A percentile compares a stretch with the other conserved stretches of the same genome.
Conservation (phyloP, 2,888 invertebrate genomes). For the Mythimna impura region DNA sequence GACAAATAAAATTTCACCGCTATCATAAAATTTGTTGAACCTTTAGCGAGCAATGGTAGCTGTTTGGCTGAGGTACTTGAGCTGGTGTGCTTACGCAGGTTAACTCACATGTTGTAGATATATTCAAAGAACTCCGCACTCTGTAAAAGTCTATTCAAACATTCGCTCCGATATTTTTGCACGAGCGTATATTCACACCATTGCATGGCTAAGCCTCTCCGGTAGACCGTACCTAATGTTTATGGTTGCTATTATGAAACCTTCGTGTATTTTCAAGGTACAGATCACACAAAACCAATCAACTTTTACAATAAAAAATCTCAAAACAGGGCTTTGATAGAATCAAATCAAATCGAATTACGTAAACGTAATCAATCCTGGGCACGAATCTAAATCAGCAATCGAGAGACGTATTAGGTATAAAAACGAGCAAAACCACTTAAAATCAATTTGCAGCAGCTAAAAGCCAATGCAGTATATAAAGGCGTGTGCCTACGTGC, state of each 20-base stretch:
- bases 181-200: not conserved
- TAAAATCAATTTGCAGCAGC: conserved; percentile 63
- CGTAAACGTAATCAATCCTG: conserved; percentile 28
- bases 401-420: conserved; percentile 34
- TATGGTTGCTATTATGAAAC: not conserved
- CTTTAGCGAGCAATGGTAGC: not conserved
- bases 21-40: not conserved
- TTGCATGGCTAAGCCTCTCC: not conserved
- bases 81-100: not conserved
- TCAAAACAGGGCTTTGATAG: not conserved
- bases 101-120: too few relatives aligned
- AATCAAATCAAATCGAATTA: conserved; percentile 29
- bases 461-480: conserved; percentile 64
- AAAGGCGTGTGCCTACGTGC: conserved; percentile 55
- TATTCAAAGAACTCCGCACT: not conserved
- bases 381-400: conserved; percentile 43
- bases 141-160: not conserved
- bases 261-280: not conserved
- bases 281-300: not conserved
- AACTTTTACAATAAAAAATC: conserved; percentile 3
- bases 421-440: conserved; percentile 61
- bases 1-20: not conserved
- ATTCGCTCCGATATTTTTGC: not conserved
- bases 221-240: not conserved
- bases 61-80: not conserved